These are phyloP conservation scores for Desmophyllum pertusum DNA, from an alignment of 92 coral and sea anemone species.

Conservation along the genomic window DNA sequence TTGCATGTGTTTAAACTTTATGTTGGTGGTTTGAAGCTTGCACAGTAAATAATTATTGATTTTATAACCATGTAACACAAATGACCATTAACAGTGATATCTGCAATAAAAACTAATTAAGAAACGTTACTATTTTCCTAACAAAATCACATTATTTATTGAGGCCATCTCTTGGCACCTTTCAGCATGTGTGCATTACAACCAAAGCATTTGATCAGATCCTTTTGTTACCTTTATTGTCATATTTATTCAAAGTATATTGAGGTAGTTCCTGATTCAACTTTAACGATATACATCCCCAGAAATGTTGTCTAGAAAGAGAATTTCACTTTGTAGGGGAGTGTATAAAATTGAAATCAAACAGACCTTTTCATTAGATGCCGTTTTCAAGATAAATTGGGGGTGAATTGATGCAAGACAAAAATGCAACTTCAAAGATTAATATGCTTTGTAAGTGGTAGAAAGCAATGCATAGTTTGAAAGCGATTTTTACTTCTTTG, in stretches of 20 bases:
- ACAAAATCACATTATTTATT: not conserved
- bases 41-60: not conserved
- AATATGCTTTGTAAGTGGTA: not conserved
- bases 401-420: not conserved
- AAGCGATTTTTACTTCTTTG: not conserved
- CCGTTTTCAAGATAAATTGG: not conserved
- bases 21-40: not conserved
- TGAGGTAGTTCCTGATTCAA: conserved; percentile 2
- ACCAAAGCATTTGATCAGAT: not conserved
- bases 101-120: not conserved
- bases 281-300: no score
- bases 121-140: not conserved
- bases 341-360: no score
- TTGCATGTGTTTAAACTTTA: not conserved
- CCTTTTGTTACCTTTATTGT: not conserved
- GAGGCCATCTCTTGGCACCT: not conserved
- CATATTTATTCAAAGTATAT: not conserved
- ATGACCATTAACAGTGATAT: not conserved
- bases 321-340: no score
- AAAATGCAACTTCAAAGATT: not conserved
- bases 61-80: not conserved
- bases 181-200: not conserved
- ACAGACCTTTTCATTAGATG: not conserved
- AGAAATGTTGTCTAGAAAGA: no score
- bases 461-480: not conserved